Evolutionary conservation across 2,797 vertebrate species (phyloP).

Genomic region (Parotocinclus haroldoi): DNA sequence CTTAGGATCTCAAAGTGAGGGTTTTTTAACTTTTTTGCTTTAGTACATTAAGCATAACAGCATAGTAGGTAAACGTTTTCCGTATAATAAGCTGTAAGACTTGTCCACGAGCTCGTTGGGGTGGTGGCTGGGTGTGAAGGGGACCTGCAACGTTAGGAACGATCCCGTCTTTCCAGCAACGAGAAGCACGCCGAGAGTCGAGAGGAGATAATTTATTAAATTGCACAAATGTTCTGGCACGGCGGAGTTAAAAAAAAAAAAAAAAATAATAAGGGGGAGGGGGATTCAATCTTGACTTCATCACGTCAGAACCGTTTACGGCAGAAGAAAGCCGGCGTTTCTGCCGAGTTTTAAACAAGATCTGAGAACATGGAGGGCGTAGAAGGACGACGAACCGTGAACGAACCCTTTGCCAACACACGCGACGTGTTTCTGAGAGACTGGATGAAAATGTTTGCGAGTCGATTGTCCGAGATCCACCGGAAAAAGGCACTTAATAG

Average conservation of each 20-base stretch:
- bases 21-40: too few relatives aligned
- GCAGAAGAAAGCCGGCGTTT: constrained; percentile 31
- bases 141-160: too few relatives aligned
- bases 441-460: constrained; percentile 14
- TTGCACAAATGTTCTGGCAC: constrained; percentile 53
- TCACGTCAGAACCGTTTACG: constrained; percentile 20
- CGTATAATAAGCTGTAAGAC: too few relatives aligned
- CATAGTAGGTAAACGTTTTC: too few relatives aligned
- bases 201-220: constrained; percentile 63
- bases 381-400: constrained; percentile 14
- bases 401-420: not conserved
- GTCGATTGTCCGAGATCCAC: constrained; percentile 60
- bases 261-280: too few relatives aligned
- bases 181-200: constrained; percentile 1
- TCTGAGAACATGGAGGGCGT: constrained; percentile 8
- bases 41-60: too few relatives aligned
- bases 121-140: too few relatives aligned
- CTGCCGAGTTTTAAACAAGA: constrained; percentile 7
- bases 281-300: constrained; percentile 35
- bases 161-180: too few relatives aligned
- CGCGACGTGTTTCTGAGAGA: not conserved
- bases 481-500: constrained; percentile 88
- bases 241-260: constrained; percentile 43
- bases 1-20: too few relatives aligned
- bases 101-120: too few relatives aligned